Evolutionary conservation across 1,140 invertebrate species (phyloP), one percentile per base, ranked within the genome.

Genomic region (Eriosoma lanigerum): DNA sequence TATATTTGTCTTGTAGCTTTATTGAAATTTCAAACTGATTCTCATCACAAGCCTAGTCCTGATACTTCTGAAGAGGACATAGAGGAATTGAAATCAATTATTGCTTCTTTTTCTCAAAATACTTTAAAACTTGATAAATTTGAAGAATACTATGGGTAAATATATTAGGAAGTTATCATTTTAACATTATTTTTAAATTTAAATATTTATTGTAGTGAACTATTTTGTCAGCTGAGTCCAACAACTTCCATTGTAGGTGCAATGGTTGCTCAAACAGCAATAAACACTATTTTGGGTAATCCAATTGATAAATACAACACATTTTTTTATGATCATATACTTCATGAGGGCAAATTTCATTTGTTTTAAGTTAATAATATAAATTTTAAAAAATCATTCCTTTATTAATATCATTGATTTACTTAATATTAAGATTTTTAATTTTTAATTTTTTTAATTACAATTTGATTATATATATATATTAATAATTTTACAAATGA

Each of bases 1-100:
- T 82, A 24, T 81, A 81, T 58, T 68, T 44, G 24, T 38, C n/a
- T 76, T 78, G 81, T 84, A 90, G 90, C 92, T 82, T 85, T 96
- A 38, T 86, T 94, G 66, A 89, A 91, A 83, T 96, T 96, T 84
- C 88, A 92, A 81, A 90, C 91, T 83, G 88, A 91, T 66, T 86
- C 91, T 82, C 88, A 89, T 4, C 88, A 92, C 32, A 89, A 92
- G 86, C 93, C 93, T 44, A 86, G 88, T 62, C 88, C 90, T 19
- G 87, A 87, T 54, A 88, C 88, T 64, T 87, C 91, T 78, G 88
- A 89, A 81, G 86, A 88, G 44, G 93, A 95, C 84, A 87, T 89
- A 38, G 85, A 87, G 81, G 83, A 89, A 81, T 85, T 95, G 24
- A 85, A 89, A 29, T 48, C 21, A 0, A 62, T 78, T n/a, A 29